Evolutionary conservation across 2,888 invertebrate species (phyloP), one percentile per base, ranked within the genome.

Genomic region (Heliconius erato): DNA sequence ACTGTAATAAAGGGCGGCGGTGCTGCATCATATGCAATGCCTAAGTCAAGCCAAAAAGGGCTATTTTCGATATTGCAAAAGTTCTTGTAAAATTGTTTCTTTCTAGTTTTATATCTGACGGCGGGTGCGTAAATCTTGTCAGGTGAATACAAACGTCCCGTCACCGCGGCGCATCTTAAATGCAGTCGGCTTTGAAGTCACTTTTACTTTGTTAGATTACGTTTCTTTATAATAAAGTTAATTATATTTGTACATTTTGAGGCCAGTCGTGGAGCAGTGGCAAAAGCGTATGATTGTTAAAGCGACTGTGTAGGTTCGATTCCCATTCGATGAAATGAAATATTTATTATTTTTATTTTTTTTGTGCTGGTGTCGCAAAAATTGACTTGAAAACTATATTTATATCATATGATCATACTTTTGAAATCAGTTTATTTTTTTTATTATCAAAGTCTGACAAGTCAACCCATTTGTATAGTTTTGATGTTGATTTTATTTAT

Each of bases 101-200:
- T 85, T 81, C 79, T 81, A 82, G 88, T 87, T 87, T 90, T 90
- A 91, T 91, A 90, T 88, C 84, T 85, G 87, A 86, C 85, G 84
- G 86, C 86, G 87, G 87, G 87, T 88, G 89, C 90, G 90, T 92
- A 91, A 92, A 93, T 92, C 92, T 92, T 89, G 91, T 89, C 89
- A 88, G 88, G 89, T 87, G 90, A 90, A 91, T 90, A 91, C 89
- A 88, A 90, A 91, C 90, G 90, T 89, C 88, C 89, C 91, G 91
- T 92, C 92, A 91, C 89, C 90, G 89, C 85, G 86, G 83, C 87
- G 88, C 86, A 90, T 91, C 90, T 88, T 85, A 85, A 83, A 85
- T 85, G 85, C 87, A 87, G 90, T 91, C 90, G 86, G 23, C 87
- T 90, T 87, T 87, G 86, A 85, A 85, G 83, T 85, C 87, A 87